Evolutionary conservation across 2,797 vertebrate species (phyloP), one percentile per base, ranked within the genome.

Genomic region (Rallus crepitans): DNA sequence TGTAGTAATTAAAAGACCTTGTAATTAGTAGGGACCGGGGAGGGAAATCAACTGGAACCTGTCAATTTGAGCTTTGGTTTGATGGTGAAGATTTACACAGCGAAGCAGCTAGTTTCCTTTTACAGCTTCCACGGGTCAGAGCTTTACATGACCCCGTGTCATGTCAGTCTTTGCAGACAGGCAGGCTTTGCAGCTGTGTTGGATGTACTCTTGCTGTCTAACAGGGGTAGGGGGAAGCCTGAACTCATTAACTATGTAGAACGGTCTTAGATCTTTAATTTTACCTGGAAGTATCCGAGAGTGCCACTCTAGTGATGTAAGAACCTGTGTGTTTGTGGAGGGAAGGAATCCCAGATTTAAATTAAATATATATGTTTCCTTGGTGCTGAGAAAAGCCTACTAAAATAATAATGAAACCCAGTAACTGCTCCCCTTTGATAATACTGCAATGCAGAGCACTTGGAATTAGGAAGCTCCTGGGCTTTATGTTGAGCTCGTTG

Each of bases 1-100:
- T 79, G 85, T 83, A 80, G 76, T 80, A 89, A 95, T 93, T 95
- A 93, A 92, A 94, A 93, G 63, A 50, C 37, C 42, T 93, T 87
- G 59, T 93, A 94, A 92, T 95, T 96, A 91, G 71, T 64, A 21
- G 55, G 35, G 25, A 7, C 14, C 9, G 3, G 37, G 53, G 57
- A 31, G 42, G 60, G 77, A 92, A 83, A n/a, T 82, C 69, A 91
- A 68, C 59, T 76, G 69, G 73, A 95, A 87, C 77, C 19, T 94
- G 70, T 78, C 90, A 81, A 20, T 92, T 78, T 85, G 53, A 66
- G 79, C 69, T 94, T 52, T 79, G 53, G 63, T 87, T 75, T 80
- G 75, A 50, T 68, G 45, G 77, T 76, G 71, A 76, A 61, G 72
- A 8, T 89, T 92, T 91, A 80, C n/a, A 40, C 50, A 53, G 37